Percentiles rank a stretch among this genome's conserved stretches.
Evolutionary conservation across 2,113 vertebrate genomes (phyloP).

Genomic region (Abramis brama): DNA sequence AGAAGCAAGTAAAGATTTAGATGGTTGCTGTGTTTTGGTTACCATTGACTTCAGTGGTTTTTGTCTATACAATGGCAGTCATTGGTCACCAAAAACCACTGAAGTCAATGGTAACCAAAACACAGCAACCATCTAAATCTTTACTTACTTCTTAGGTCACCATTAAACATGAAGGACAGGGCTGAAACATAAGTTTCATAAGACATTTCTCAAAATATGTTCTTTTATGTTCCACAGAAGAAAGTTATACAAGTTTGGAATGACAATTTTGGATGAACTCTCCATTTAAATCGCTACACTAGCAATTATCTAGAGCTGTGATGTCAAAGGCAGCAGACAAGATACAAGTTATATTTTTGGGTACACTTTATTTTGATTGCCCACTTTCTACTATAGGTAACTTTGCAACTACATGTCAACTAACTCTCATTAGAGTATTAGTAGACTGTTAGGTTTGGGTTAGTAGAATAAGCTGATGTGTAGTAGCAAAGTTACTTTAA

Average conservation of each 20-base stretch:
- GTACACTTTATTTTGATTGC: no score
- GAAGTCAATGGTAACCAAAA: background rate
- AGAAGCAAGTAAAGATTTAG: background rate
- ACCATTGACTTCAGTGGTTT: background rate
- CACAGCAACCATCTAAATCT: background rate
- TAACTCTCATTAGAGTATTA: no score
- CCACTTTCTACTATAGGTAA: no score
- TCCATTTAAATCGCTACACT: background rate
- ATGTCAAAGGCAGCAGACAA: background rate
- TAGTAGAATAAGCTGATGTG: no score
- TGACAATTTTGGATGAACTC: background rate
- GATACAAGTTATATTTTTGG: background rate
- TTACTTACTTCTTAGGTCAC: background rate
- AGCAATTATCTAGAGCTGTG: background rate
- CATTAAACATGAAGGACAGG: conserved; percentile 16
- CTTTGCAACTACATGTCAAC: no score
- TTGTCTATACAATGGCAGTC: no score
- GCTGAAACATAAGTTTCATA: conserved; percentile 83
- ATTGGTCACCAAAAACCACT: background rate
- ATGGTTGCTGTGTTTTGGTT: conserved; percentile 1
- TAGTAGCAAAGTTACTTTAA: no score
- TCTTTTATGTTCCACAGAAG: background rate
- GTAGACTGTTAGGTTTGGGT: no score
- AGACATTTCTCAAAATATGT: background rate
- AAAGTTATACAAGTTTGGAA: background rate